Conservation (phyloP, 2,113 vertebrate genomes). For the Mesitornis unicolor region DNA sequence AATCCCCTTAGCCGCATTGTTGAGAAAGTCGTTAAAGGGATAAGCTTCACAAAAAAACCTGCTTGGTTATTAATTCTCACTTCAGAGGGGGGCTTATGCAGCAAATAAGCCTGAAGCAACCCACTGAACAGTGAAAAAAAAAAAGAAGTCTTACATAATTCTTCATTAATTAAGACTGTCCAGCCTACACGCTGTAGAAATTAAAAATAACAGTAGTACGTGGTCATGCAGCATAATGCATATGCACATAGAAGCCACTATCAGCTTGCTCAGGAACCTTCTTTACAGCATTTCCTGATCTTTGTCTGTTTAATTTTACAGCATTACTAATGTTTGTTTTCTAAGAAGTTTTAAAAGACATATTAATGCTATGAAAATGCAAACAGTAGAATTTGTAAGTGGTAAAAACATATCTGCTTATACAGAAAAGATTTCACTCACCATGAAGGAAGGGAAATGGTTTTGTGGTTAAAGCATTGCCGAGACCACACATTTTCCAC, state of each 20-base stretch:
- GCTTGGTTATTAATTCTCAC: not conserved
- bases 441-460: not conserved
- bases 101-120: not conserved
- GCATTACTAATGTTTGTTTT: not conserved
- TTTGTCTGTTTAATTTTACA: not conserved
- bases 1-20: not conserved
- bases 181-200: not conserved
- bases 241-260: not conserved
- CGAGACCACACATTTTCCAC: not conserved
- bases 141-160: not conserved
- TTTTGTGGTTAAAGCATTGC: not conserved
- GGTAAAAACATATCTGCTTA: not conserved
- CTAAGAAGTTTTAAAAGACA: not conserved
- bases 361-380: not conserved
- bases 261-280: not conserved
- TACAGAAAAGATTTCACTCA: not conserved
- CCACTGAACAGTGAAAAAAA: not conserved
- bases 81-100: not conserved
- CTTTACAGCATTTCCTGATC: not conserved
- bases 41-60: not conserved
- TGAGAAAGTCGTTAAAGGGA: not conserved
- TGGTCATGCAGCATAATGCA: not conserved
- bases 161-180: not conserved
- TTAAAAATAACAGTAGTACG: not conserved
- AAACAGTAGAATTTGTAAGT: not conserved